Evolutionary conservation across 2,888 invertebrate genomes (phyloP), one percentile per base, ranked within the genome.

Genomic region (Acanthosepion esculentum): DNA sequence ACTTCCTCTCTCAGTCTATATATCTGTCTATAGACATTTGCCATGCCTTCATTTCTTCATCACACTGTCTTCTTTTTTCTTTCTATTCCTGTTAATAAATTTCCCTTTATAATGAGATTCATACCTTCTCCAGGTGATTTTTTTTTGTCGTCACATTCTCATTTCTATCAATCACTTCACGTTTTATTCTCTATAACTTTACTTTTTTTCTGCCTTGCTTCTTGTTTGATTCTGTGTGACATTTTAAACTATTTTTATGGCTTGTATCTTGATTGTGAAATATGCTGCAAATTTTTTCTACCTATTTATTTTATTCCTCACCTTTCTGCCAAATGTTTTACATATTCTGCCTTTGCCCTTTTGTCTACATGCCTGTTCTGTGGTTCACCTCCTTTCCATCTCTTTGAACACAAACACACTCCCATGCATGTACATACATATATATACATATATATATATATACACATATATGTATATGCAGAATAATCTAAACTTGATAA

Each of bases 261-360:
- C 78, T 78, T 78, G n/a, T 78, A n/a, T 78, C n/a, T n/a, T n/a
- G 78, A n/a, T 78, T 78, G 78, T 78, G 15, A n/a, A 78, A 12
- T 78, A 78, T 78, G 78, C 33, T 78, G n/a, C 78, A n/a, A 18
- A n/a, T 33, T 78, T 15, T 78, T 78, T n/a, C 18, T 78, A n/a
- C n/a, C 78, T 33, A 78, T 18, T 78, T 78, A n/a, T 33, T 78
- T 78, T n/a, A 78, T 78, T 78, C 78, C 78, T 33, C 78, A 78
- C 78, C 78, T 78, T n/a, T 78, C 78, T n/a, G 78, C 78, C 78
- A n/a, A n/a, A n/a, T 78, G 41, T n/a, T 78, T n/a, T n/a, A 78
- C 15, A n/a, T 78, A n/a, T 78, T 78, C 78, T 78, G n/a, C 78
- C 78, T 78, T 78, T 78, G 59, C 59, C 59, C 20, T 78, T 78